These are phyloP conservation scores for Thaumetopoea pityocampa DNA, from an alignment of 1,140 invertebrate genomes.

Conservation along the genomic window DNA sequence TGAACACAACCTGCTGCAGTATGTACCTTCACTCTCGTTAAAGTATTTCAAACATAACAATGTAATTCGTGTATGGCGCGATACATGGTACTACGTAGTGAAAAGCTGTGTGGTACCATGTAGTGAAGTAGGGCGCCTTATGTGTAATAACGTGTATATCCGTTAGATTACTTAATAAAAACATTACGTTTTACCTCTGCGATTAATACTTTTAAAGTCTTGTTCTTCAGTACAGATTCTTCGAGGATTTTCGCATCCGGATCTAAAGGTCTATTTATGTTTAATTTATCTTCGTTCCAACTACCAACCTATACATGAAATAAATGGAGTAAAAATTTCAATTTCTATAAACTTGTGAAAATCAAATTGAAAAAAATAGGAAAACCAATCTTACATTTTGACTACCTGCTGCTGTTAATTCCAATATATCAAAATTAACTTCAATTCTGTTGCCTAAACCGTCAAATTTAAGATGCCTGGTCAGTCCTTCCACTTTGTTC, in stretches of 20 bases:
- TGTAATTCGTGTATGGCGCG: too few species aligned
- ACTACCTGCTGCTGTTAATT: constrained; percentile 81
- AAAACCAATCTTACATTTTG: constrained; percentile 57
- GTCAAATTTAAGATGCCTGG: constrained; percentile 89
- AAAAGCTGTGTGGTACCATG: too few species aligned
- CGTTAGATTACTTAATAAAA: too few species aligned
- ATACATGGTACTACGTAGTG: too few species aligned
- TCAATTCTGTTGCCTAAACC: constrained; percentile 87
- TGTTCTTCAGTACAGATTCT: constrained; percentile 57
- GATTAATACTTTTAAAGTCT: constrained; percentile 86
- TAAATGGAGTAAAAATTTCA: constrained; percentile 10
- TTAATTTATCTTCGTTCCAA: constrained; percentile 40
- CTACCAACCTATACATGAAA: constrained; percentile 42
- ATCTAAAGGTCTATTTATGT: constrained; percentile 34
- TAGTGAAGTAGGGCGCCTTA: too few species aligned
- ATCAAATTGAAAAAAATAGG: neutral
- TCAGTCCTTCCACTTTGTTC: constrained; percentile 82
- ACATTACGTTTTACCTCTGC: constrained; percentile 83
- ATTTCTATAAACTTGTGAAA: neutral
- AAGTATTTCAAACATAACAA: too few species aligned
- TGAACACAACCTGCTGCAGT: too few species aligned
- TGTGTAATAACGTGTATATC: too few species aligned
- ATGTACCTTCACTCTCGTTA: too few species aligned
- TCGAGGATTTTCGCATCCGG: constrained; percentile 43
- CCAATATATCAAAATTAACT: constrained; percentile 87